Percentiles rank a stretch among this genome's conserved stretches.
Evolutionary conservation across 2,113 vertebrate species (phyloP).

Genomic region (Malurus melanocephalus): DNA sequence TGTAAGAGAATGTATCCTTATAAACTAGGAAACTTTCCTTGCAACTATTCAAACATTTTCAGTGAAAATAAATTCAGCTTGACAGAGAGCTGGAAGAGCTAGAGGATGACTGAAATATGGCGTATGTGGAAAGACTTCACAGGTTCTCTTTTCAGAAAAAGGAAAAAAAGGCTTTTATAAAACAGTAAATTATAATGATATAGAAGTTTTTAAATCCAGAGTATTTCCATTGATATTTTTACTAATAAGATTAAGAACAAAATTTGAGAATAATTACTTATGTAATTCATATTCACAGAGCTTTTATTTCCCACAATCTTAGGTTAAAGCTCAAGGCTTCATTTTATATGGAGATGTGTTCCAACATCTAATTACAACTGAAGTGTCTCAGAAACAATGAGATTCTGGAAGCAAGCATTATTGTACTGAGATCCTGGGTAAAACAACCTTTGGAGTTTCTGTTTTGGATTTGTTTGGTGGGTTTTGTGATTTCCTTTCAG

Average conservation of each 20-base stretch:
- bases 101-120: neutral
- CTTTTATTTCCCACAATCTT: neutral
- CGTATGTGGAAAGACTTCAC: neutral
- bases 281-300: neutral
- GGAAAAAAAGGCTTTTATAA: neutral
- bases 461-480: neutral
- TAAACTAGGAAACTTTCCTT: neutral
- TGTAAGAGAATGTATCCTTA: neutral
- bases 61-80: neutral
- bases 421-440: too few relatives aligned
- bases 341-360: neutral
- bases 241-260: neutral
- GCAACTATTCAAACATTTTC: neutral
- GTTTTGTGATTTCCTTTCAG: neutral
- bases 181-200: neutral
- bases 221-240: neutral
- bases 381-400: neutral
- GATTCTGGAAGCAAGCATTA: neutral
- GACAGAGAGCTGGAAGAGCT: neutral
- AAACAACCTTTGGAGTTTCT: neutral
- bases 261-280: neutral
- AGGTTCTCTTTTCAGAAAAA: neutral
- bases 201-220: neutral
- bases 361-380: neutral
- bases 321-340: neutral